Evolutionary conservation across 2,888 invertebrate species (phyloP), one percentile per base, ranked within the genome.

Genomic region (Hydraecia micacea): DNA sequence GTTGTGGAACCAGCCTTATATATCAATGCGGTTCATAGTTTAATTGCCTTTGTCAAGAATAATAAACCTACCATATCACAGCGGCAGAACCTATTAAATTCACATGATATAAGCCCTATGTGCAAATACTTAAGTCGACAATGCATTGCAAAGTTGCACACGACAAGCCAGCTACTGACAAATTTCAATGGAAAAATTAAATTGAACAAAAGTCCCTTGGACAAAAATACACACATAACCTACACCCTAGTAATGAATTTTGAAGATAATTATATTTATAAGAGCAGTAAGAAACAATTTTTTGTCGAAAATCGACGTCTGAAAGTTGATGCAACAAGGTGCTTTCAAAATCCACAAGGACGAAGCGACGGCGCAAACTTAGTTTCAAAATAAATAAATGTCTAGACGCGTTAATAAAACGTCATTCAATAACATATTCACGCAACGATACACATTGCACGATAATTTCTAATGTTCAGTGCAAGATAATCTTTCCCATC

Each of bases 401-500:
- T 83, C 83, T 78, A 84, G 83, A 84, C 78, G 39, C 13, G 36
- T 13, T 15, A 52, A 62, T 79, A 79, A 62, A 80, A 75, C 66
- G 70, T 79, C 67, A 84, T 84, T 25, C 52, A n/a, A 84, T 73
- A 66, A 70, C 7, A 67, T 39, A 62, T 71, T 75, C 63, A 80
- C 55, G 74, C 67, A 66, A 73, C 73, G 28, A 13, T 42, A 72
- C 62, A 39, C 67, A 75, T 58, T 83, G 84, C 84, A 83, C 55
- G 80, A 87, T 75, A n/a, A 87, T 84, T 84, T 73, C 75, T 84
- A 55, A 86, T 46, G 80, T 78, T n/a, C 18, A 39, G 25, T 84
- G 80, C 75, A 84, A 70, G 46, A 63, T 66, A 63, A 73, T 13
- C 66, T 36, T 75, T 36, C 25, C 46, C 69, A 70, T 74, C 87